Conservation (phyloP, 1,140 invertebrate genomes). For the Drosophila mayri region DNA sequence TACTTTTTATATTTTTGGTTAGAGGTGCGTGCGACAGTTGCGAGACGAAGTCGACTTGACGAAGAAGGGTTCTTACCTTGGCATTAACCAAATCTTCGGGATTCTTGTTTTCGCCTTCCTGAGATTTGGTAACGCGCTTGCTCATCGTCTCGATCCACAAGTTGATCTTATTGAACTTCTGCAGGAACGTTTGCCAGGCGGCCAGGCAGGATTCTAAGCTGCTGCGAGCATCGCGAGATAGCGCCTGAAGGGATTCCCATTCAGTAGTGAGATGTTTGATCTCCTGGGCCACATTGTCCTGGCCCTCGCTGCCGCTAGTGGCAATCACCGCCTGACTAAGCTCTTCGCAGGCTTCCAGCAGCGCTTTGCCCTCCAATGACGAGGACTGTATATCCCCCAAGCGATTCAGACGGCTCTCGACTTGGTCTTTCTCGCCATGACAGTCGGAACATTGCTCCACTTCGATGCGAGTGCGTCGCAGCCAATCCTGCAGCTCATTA, state of each 20-base stretch:
- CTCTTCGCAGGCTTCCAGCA: constrained; percentile 91
- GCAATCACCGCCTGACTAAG: constrained; percentile 92
- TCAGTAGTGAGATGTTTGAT: constrained; percentile 93
- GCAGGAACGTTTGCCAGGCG: constrained; percentile 94
- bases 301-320: constrained; percentile 94
- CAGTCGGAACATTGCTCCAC: constrained; percentile 94
- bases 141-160: constrained; percentile 92
- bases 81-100: constrained; percentile 92
- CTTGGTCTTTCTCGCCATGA: constrained; percentile 92
- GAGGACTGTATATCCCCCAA: constrained; percentile 89
- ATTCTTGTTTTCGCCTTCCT: constrained; percentile 91
- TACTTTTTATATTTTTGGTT: constrained; percentile 52
- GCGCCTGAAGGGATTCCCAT: constrained; percentile 94
- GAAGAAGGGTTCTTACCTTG: constrained; percentile 86
- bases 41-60: constrained; percentile 46
- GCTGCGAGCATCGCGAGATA: constrained; percentile 92
- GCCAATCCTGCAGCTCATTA: constrained; percentile 94
- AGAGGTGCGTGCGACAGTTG: constrained; percentile 73
- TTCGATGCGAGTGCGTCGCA: constrained; percentile 92
- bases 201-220: constrained; percentile 92
- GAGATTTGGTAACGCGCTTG: constrained; percentile 88
- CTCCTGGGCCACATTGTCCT: constrained; percentile 93
- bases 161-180: constrained; percentile 91
- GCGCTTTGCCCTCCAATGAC: constrained; percentile 89
- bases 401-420: constrained; percentile 90